Conservation (phyloP, 2,888 invertebrate genomes). For the Drosophila melanosoma region DNA sequence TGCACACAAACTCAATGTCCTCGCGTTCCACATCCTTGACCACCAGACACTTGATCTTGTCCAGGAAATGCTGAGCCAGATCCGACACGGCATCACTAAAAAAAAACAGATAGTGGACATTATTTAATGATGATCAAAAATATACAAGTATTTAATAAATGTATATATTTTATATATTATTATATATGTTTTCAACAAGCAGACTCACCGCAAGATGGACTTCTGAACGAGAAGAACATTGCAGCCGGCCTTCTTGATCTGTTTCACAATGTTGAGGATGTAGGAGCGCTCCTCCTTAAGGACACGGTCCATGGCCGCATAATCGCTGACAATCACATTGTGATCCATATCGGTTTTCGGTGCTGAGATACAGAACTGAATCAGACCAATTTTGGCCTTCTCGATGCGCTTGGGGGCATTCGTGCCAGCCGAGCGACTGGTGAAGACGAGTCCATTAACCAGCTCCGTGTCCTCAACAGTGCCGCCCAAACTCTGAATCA, state of each 20-base stretch:
- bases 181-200: neutral
- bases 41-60: slow-evolving; percentile 99
- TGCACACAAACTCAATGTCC: slow-evolving; percentile 98
- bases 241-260: slow-evolving; percentile 99
- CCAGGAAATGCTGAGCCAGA: slow-evolving; percentile 98
- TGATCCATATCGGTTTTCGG: slow-evolving; percentile 99
- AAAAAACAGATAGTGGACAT: neutral
- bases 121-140: neutral
- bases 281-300: slow-evolving; percentile 98
- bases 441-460: slow-evolving; percentile 97
- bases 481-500: slow-evolving; percentile 98
- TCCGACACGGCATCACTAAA: slow-evolving; percentile 97
- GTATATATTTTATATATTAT: neutral
- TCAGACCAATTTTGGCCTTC: slow-evolving; percentile 99
- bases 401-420: slow-evolving; percentile 97
- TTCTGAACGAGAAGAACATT: slow-evolving; percentile 97
- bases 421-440: slow-evolving; percentile 94
- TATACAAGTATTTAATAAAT: neutral
- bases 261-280: slow-evolving; percentile 98
- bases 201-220: slow-evolving; percentile 89
- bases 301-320: slow-evolving; percentile 99
- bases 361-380: slow-evolving; percentile 99
- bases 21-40: slow-evolving; percentile 99
- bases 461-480: slow-evolving; percentile 99
- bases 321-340: slow-evolving; percentile 98